phyloP scores from a whole-genome alignment of 2,113 vertebrate genomes.

The Rhinogobius similis region DNA sequence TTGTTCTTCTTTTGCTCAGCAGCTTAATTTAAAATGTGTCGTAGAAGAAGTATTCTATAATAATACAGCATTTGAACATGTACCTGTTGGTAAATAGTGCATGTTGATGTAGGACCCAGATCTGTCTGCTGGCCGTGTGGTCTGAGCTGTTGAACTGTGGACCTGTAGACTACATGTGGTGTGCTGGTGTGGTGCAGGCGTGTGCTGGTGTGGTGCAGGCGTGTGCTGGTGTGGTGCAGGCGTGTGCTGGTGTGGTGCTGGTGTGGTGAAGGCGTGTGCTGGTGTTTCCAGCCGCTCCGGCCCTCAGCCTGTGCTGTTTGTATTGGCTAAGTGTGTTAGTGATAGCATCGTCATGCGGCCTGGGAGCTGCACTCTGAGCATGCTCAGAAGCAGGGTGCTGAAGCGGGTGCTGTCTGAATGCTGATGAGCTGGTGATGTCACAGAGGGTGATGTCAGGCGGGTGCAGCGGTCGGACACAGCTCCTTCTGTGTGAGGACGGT shows the following conservation, averaged over 20 bases:
- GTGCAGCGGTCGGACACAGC: constrained; percentile 55
- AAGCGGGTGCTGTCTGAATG: constrained; percentile 65
- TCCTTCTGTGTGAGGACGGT: not conserved
- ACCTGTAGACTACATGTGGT: no score
- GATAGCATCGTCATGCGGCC: constrained; percentile 59
- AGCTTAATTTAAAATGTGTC: no score
- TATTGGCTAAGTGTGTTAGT: constrained; percentile 37
- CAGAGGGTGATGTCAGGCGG: constrained; percentile 70
- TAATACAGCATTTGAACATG: no score
- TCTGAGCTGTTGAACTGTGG: no score
- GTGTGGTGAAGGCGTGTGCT: no score
- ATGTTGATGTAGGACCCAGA: no score
- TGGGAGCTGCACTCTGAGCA: constrained; percentile 58
- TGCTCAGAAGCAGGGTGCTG: constrained; percentile 55
- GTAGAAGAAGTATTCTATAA: no score
- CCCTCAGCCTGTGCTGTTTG: constrained; percentile 18
- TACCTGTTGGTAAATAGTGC: no score
- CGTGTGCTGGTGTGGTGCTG: not conserved
- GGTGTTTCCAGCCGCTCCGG: not conserved
- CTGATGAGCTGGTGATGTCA: constrained; percentile 76
- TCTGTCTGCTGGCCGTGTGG: no score
- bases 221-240: not conserved
- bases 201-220: not conserved
- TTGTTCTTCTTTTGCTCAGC: no score
- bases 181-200: not conserved